Evolutionary conservation across 2,797 vertebrate genomes (phyloP).

Genomic region (Emydoidea blandingii): DNA sequence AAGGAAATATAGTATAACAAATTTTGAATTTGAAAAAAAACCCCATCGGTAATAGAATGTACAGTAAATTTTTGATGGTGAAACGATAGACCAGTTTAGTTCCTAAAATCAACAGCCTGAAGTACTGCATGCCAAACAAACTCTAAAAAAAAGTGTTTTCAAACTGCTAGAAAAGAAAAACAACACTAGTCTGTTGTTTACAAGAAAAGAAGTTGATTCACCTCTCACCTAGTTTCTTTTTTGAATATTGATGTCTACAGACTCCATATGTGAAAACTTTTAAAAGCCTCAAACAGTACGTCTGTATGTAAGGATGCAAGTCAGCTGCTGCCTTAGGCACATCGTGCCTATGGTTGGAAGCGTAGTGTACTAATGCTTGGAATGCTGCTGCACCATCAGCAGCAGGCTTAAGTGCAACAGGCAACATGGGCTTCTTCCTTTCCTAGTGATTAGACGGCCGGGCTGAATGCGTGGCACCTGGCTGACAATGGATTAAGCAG

Average conservation of each 20-base stretch:
- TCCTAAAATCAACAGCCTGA: not conserved
- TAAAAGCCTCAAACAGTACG: not conserved
- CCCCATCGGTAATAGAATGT: not conserved
- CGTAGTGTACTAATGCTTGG: not conserved
- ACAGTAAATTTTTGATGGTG: not conserved
- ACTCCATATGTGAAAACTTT: not conserved
- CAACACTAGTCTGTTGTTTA: not conserved
- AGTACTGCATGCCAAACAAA: not conserved
- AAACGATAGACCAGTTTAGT: not conserved
- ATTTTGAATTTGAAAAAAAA: not conserved
- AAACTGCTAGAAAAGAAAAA: not conserved
- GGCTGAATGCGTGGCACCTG: constrained; percentile 19
- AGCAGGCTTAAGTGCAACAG: not conserved
- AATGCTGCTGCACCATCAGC: constrained; percentile 20
- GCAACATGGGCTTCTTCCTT: not conserved
- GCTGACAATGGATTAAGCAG: constrained; percentile 11
- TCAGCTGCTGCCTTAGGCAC: not conserved
- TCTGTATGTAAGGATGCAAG: not conserved
- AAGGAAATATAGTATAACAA: not conserved
- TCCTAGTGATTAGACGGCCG: not conserved
- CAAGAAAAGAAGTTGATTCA: not conserved
- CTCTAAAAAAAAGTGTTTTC: not conserved
- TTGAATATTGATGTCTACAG: not conserved
- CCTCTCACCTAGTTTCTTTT: not conserved
- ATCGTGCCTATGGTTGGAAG: not conserved